phyloP scores from a whole-genome alignment of 1,140 invertebrate genomes.

The Trachymyrmex septentrionalis region DNA sequence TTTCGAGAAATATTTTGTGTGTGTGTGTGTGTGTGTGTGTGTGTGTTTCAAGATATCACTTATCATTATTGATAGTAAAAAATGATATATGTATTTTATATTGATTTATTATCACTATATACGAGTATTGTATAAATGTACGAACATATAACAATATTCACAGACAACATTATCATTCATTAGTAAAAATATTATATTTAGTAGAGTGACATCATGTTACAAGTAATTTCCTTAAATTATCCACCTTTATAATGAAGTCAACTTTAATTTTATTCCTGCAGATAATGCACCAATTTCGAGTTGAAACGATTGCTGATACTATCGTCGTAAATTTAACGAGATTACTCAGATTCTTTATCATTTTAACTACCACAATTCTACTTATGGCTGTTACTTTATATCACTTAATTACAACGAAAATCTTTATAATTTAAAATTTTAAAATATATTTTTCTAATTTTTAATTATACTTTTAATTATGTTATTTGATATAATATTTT shows the following conservation, averaged over 20 bases:
- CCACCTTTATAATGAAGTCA: conserved; percentile 25
- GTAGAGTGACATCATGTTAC: conserved; percentile 48
- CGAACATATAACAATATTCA: conserved; percentile 41
- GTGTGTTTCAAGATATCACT: not conserved
- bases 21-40: too few species aligned
- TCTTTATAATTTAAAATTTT: not conserved
- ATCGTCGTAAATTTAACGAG: not conserved
- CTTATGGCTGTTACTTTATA: not conserved
- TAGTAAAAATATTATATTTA: conserved; percentile 50
- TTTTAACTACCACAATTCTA: not conserved
- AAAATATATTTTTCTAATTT: not conserved
- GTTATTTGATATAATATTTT: not conserved
- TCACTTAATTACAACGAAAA: not conserved
- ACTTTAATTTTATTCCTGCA: conserved; percentile 48
- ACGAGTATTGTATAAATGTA: conserved; percentile 53
- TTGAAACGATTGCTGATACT: conserved; percentile 20
- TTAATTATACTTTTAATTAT: conserved; percentile 11
- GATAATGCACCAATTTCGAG: conserved; percentile 35
- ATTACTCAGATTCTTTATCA: not conserved
- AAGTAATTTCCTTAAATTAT: conserved; percentile 68
- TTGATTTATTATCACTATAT: conserved; percentile 13
- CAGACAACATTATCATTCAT: conserved; percentile 47
- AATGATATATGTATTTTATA: not conserved
- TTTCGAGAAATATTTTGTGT: conserved; percentile 6
- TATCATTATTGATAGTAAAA: not conserved